A percentile compares a stretch with the other conserved stretches of the same genome.
Conservation (phyloP, 2,888 invertebrate species). For the Colostygia pectinataria region DNA sequence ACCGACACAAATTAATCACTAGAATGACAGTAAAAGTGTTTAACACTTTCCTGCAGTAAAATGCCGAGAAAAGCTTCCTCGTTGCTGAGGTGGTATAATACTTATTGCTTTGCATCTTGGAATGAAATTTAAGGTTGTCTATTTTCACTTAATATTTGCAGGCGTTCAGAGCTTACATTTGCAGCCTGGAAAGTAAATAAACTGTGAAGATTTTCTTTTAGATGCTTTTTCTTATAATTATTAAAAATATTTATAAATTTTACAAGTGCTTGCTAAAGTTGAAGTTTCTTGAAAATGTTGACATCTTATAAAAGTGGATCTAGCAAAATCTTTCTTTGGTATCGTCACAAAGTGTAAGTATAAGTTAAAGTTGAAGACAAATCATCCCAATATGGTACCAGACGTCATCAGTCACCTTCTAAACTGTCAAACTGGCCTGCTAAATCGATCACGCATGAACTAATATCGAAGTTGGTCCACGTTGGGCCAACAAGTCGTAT, state of each 20-base stretch:
- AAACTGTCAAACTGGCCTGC: conserved; percentile 76
- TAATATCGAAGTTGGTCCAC: conserved; percentile 76
- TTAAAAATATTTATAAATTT: no score
- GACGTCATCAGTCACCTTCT: conserved; percentile 79
- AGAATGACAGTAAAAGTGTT: conserved; percentile 75
- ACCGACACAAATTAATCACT: conserved; percentile 78
- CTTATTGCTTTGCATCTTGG: conserved; percentile 29
- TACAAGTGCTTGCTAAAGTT: no score
- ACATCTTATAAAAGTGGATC: conserved; percentile 24
- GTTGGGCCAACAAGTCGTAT: conserved; percentile 59
- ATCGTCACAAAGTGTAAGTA: conserved; percentile 47
- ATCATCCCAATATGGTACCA: conserved; percentile 73
- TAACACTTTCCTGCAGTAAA: conserved; percentile 68
- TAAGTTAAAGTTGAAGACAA: conserved; percentile 69
- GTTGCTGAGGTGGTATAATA: conserved; percentile 33
- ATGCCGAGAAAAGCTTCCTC: conserved; percentile 39
- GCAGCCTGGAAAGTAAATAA: conserved; percentile 7
- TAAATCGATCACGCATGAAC: conserved; percentile 79
- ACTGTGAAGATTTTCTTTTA: neutral
- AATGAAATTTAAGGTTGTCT: conserved; percentile 15
- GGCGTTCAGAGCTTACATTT: neutral
- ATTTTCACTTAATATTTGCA: conserved; percentile 11
- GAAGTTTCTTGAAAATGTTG: no score
- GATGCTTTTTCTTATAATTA: neutral
- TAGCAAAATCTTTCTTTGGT: conserved; percentile 19